phyloP scores from a whole-genome alignment of 2,888 invertebrate species.

The Mellilla xanthometata region DNA sequence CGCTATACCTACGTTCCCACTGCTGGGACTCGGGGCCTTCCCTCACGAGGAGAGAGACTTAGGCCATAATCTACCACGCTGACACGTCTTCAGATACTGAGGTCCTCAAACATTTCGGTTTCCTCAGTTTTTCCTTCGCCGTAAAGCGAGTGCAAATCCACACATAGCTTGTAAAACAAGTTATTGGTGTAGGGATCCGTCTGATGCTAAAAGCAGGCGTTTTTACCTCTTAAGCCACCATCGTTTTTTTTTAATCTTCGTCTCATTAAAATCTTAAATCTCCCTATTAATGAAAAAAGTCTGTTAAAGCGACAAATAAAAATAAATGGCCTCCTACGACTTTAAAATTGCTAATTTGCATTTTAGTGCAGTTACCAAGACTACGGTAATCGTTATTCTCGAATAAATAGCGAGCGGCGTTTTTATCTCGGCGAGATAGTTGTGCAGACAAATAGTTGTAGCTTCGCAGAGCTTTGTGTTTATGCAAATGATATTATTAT shows the following conservation, averaged over 20 bases:
- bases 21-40: no score
- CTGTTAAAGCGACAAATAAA: conserved; percentile 23
- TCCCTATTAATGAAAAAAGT: conserved; percentile 7
- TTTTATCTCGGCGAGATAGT: conserved; percentile 14
- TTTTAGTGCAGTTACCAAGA: conserved; percentile 28
- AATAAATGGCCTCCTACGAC: conserved; percentile 25
- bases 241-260: not conserved
- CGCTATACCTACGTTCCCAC: no score
- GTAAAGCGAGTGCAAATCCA: no score
- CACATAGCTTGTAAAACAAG: no score
- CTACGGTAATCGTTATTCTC: conserved; percentile 22
- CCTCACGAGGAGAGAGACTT: no score
- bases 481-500: conserved; percentile 35
- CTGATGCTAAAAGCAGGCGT: no score
- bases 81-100: no score
- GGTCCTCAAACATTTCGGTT: no score
- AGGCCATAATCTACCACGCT: no score
- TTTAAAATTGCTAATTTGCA: conserved; percentile 29
- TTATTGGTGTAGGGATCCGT: no score
- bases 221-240: no score
- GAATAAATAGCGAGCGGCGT: conserved; percentile 14
- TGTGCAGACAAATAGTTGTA: conserved; percentile 13
- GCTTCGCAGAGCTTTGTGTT: conserved; percentile 12
- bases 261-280: conserved; percentile 13
- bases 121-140: no score